Conservation (phyloP, 2,113 vertebrate species). For the Odobenus rosmarus region DNA sequence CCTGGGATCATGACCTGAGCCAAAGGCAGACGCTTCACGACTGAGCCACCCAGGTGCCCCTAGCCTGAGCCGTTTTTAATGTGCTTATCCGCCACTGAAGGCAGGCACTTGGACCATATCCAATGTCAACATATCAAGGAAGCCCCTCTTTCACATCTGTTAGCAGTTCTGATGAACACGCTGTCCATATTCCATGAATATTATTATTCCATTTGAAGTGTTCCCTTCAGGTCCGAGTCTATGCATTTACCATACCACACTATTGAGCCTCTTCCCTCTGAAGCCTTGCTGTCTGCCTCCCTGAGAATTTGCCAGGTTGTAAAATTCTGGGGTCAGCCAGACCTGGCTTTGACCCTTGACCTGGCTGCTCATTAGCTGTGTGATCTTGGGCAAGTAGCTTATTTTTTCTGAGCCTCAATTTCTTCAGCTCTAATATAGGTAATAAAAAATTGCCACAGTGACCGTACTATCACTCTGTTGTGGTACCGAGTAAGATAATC, state of each 20-base stretch:
- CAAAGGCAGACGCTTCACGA: too few relatives aligned
- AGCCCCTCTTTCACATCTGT: neutral
- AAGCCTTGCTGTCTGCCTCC: neutral
- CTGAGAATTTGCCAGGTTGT: neutral
- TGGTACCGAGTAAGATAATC: neutral
- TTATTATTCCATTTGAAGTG: neutral
- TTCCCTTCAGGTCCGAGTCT: neutral
- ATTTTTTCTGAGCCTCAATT: neutral
- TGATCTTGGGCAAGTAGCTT: neutral
- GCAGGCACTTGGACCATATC: neutral
- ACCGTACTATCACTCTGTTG: neutral
- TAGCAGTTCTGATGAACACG: neutral
- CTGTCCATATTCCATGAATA: neutral
- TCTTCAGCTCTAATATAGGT: neutral
- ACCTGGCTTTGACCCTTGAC: neutral
- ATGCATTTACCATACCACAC: neutral
- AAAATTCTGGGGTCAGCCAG: neutral
- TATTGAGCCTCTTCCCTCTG: neutral
- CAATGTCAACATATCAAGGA: neutral
- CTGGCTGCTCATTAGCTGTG: neutral
- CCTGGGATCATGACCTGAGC: too few relatives aligned
- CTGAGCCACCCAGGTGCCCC: too few relatives aligned
- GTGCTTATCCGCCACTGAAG: neutral
- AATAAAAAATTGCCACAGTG: neutral
- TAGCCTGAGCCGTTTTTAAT: neutral